Evolutionary conservation across 1,140 invertebrate species (phyloP).

Genomic region (Anoplophora glabripennis): DNA sequence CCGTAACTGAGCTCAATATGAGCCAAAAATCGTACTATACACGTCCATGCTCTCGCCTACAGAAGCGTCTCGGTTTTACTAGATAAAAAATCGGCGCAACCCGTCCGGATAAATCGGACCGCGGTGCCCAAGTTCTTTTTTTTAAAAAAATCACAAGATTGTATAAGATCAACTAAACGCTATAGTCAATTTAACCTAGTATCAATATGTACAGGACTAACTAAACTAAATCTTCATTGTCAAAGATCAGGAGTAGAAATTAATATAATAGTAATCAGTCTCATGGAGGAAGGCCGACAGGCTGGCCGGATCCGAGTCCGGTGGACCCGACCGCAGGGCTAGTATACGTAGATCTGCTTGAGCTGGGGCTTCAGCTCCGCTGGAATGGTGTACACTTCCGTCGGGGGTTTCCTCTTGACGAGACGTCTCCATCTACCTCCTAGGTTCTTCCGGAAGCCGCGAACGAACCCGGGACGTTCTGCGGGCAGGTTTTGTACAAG

Average conservation of each 20-base stretch:
- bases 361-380: constrained; percentile 81
- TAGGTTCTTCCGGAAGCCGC: constrained; percentile 77
- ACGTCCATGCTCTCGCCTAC: constrained; percentile 22
- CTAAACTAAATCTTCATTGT: constrained; percentile 19
- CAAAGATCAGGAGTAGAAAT: constrained; percentile 19
- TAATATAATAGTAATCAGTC: constrained; percentile 30
- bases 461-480: constrained; percentile 70
- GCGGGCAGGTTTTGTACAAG: constrained; percentile 67
- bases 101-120: constrained; percentile 18
- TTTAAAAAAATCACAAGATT: constrained; percentile 12
- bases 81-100: constrained; percentile 26
- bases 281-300: constrained; percentile 30
- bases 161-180: constrained; percentile 5
- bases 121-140: constrained; percentile 13
- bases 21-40: constrained; percentile 17
- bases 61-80: constrained; percentile 24
- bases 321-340: constrained; percentile 6
- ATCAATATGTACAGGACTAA: constrained; percentile 11
- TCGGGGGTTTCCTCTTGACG: constrained; percentile 74
- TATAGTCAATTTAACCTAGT: constrained; percentile 1
- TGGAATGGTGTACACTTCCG: constrained; percentile 78
- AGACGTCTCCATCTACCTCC: constrained; percentile 77
- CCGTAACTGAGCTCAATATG: constrained; percentile 29
- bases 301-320: constrained; percentile 2
- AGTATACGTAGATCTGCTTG: constrained; percentile 87